Percentiles rank a stretch among this genome's conserved stretches.
Conservation (phyloP, 2,113 vertebrate genomes). For the Xiphophorus maculatus region DNA sequence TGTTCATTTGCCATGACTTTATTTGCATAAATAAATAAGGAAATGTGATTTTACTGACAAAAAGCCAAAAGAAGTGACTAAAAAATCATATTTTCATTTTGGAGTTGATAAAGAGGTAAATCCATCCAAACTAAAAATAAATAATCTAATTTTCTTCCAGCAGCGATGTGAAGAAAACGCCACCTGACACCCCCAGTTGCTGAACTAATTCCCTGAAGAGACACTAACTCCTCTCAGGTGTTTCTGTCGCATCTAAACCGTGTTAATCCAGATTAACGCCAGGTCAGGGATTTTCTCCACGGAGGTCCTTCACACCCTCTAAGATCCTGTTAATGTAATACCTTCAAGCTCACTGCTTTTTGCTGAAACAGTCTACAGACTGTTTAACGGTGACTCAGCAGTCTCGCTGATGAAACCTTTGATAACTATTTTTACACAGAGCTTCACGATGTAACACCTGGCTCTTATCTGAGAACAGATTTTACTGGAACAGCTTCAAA, state of each 20-base stretch:
- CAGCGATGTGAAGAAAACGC: conserved; percentile 15
- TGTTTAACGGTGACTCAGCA: not conserved
- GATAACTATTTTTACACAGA: not conserved
- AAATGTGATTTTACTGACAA: not conserved
- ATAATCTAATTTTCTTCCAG: not conserved
- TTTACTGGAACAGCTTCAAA: not conserved
- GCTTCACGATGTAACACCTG: too few species aligned
- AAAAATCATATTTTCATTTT: not conserved
- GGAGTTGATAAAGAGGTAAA: too few species aligned
- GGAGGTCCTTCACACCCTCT: conserved; percentile 1
- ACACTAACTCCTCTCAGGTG: conserved; percentile 18
- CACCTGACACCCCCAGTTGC: conserved; percentile 28
- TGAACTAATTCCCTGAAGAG: conserved; percentile 27
- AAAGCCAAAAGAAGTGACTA: not conserved
- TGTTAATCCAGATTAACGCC: conserved; percentile 58
- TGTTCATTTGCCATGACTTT: too few species aligned
- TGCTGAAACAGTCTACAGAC: not conserved
- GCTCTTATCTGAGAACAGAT: not conserved
- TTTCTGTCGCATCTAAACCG: not conserved
- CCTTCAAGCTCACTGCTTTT: not conserved
- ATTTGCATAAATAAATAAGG: not conserved
- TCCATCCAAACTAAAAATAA: not conserved
- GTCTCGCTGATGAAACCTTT: not conserved
- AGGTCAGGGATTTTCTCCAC: not conserved
- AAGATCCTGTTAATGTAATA: conserved; percentile 40